Evolutionary conservation across 1,140 invertebrate genomes (phyloP), one percentile per base, ranked within the genome.

Genomic region (Acromyrmex heyeri): DNA sequence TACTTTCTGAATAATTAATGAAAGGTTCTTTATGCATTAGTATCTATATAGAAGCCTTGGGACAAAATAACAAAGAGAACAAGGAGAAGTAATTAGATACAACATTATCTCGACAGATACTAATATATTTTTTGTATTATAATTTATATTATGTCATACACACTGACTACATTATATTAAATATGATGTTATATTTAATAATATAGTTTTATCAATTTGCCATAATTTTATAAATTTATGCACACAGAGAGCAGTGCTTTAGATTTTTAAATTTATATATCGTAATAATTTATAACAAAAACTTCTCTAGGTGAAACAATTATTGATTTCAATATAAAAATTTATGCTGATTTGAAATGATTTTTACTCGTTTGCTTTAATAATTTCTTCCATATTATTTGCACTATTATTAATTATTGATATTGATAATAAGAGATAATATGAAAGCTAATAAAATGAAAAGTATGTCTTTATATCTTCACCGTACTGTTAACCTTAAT

Each of bases 1-100:
- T 62, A 55, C 59, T 85, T 67, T 76, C 30, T 64, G 75, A 85
- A 78, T 78, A 85, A 77, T 85, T 77, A 85, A 83, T 83, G 53
- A 83, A 50, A 8, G 18, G 3, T 65, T 73, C n/a, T 27, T 61
- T 48, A 34, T 44, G 10, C 21, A 38, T 38, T 38, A n/a, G 18
- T 64, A 55, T 44, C 4, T 24, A 67, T 24, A 67, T 57, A 48
- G 21, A 55, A 70, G 8, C 62, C 8, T 8, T 21, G 27, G 14
- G 3, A 12, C 7, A 10, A 48, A 38, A 77, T 62, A 44, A 44
- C n/a, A 3, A 48, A 8, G 5, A 30, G 27, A 24, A 1, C 14
- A 50, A 18, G 24, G 8, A 48, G 5, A 50, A 24, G 1, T 14
- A 77, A 48, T 44, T 62, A 44, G 14, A 38, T 38, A 2, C 7